Evolutionary conservation across 2,797 vertebrate genomes (phyloP).

Genomic region (Enteromius thamalakanensis): DNA sequence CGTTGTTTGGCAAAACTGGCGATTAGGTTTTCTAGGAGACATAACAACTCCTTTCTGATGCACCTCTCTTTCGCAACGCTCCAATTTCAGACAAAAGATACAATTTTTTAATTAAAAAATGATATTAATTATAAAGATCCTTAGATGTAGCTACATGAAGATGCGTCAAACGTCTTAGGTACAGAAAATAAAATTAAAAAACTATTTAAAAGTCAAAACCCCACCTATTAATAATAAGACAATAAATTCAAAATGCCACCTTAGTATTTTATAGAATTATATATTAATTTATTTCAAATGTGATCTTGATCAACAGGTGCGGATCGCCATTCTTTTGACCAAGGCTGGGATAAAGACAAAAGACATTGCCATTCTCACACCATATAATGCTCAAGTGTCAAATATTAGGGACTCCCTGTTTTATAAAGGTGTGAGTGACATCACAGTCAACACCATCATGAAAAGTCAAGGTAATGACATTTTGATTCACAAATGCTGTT

Average conservation of each 20-base stretch:
- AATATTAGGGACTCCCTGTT: slow-evolving; percentile 72
- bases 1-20: not conserved
- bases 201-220: too few species aligned
- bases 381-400: slow-evolving; percentile 81
- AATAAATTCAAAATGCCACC: not conserved
- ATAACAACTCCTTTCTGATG: not conserved
- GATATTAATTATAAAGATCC: not conserved
- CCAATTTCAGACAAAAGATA: not conserved
- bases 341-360: slow-evolving; percentile 64
- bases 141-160: too few species aligned
- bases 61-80: not conserved
- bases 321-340: slow-evolving; percentile 72
- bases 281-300: not conserved
- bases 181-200: too few species aligned
- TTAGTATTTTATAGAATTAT: too few species aligned
- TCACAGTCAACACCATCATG: slow-evolving; percentile 80
- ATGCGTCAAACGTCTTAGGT: too few species aligned
- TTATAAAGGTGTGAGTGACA: slow-evolving; percentile 18
- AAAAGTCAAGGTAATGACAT: slow-evolving; percentile 82
- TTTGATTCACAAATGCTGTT: not conserved
- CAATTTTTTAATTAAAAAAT: not conserved
- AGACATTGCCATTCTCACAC: slow-evolving; percentile 78
- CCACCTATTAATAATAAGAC: too few species aligned
- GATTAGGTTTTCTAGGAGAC: not conserved
- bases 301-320: slow-evolving; percentile 68